Percentiles rank a stretch among this genome's conserved stretches.
Conservation (phyloP, 35 echinoderm and acorn worm genomes). For the Apostichopus californicus region DNA sequence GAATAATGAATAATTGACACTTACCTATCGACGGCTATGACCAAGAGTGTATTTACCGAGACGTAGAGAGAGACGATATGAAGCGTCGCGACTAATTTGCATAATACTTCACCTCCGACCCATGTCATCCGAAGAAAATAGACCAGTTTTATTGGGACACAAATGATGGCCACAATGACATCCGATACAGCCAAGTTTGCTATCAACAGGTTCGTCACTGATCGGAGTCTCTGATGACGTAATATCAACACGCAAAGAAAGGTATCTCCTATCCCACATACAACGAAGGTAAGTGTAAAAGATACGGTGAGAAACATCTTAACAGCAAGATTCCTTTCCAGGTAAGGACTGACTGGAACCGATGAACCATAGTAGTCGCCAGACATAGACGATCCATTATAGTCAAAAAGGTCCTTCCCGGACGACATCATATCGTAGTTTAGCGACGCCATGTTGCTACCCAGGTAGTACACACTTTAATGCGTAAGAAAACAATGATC, state of each 20-base stretch:
- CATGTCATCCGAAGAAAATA: constrained; percentile 73
- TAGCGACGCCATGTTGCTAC: too few species aligned
- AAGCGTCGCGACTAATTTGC: constrained; percentile 72
- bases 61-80: constrained; percentile 83
- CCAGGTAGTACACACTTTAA: too few species aligned
- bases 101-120: constrained; percentile 68
- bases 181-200: constrained; percentile 90
- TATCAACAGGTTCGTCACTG: constrained; percentile 92
- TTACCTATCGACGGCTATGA: constrained; percentile 95
- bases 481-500: too few species aligned
- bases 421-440: too few species aligned
- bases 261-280: constrained; percentile 85
- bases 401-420: too few species aligned
- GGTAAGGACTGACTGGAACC: not conserved
- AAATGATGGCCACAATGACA: constrained; percentile 74
- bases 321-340: constrained; percentile 5
- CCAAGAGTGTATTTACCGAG: constrained; percentile 90
- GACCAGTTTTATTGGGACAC: constrained; percentile 75
- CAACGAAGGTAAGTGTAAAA: constrained; percentile 70
- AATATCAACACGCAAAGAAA: constrained; percentile 81
- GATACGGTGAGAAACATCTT: constrained; percentile 74
- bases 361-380: too few species aligned
- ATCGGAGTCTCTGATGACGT: constrained; percentile 72
- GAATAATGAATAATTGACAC: not conserved
- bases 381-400: too few species aligned